Percentiles rank a stretch among this genome's conserved stretches.
Conservation (phyloP, 2,113 vertebrate species). For the Plotosus lineatus region DNA sequence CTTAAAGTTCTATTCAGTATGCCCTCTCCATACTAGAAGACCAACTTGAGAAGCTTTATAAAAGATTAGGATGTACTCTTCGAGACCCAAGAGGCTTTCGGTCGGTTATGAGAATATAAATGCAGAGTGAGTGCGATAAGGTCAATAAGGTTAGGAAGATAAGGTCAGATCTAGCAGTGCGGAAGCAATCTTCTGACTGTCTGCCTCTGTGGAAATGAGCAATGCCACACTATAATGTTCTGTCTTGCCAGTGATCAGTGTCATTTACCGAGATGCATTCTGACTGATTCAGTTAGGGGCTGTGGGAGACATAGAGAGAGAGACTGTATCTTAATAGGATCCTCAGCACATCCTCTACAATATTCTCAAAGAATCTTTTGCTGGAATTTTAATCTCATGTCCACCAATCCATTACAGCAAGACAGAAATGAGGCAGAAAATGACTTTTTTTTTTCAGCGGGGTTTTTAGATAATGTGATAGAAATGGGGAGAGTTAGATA, state of each 20-base stretch:
- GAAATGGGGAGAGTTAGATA: conserved; percentile 38
- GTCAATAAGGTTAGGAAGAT: conserved; percentile 60
- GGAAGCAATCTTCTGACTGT: conserved; percentile 68
- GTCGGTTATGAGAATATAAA: conserved; percentile 73
- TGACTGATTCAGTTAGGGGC: conserved; percentile 40
- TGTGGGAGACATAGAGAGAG: conserved; percentile 59
- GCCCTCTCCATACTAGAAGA: conserved; percentile 47
- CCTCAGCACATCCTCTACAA: conserved; percentile 63
- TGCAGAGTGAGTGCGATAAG: conserved; percentile 76
- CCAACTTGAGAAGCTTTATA: conserved; percentile 41
- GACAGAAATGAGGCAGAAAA: conserved; percentile 39
- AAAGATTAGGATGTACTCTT: conserved; percentile 71
- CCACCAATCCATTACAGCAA: conserved; percentile 34
- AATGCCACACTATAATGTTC: conserved; percentile 64
- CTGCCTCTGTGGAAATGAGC: conserved; percentile 62
- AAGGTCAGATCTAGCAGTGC: conserved; percentile 53
- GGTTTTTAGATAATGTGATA: conserved; percentile 43
- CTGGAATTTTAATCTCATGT: conserved; percentile 59
- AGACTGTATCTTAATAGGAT: conserved; percentile 72
- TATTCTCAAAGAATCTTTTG: conserved; percentile 64
- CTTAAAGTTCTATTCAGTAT: conserved; percentile 10
- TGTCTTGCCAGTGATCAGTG: conserved; percentile 64
- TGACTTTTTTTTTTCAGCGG: conserved; percentile 25
- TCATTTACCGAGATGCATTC: conserved; percentile 61
- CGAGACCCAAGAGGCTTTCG: conserved; percentile 58